These are phyloP conservation scores for Zeugodacus cucurbitae DNA, from an alignment of 1,140 invertebrate genomes.

Conservation along the genomic window DNA sequence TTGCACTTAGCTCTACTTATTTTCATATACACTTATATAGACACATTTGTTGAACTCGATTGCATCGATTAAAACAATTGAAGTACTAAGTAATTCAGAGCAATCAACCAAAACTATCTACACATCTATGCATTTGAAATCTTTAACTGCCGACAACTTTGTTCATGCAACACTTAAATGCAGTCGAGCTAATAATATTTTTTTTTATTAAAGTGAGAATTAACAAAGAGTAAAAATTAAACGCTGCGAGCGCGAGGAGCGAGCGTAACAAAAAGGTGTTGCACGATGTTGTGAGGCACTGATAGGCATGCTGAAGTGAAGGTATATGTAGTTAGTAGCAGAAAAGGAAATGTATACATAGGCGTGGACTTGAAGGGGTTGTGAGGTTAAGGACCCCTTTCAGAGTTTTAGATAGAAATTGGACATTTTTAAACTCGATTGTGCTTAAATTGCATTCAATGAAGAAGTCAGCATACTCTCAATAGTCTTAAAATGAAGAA, in stretches of 20 bases:
- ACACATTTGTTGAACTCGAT: not conserved
- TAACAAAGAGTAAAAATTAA: not conserved
- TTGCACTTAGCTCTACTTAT: too few relatives aligned
- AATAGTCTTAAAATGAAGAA: too few relatives aligned
- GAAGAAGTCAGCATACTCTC: too few relatives aligned
- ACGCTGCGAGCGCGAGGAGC: not conserved
- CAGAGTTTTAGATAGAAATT: not conserved
- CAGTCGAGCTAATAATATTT: slow-evolving; percentile 1
- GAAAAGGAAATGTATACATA: not conserved
- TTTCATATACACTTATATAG: not conserved
- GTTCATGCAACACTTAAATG: slow-evolving; percentile 20
- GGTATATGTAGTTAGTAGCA: not conserved
- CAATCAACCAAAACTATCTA: not conserved
- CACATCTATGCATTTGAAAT: not conserved
- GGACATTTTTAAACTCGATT: too few relatives aligned
- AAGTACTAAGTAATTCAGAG: not conserved
- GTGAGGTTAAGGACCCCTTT: not conserved
- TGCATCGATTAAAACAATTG: not conserved
- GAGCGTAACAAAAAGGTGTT: not conserved
- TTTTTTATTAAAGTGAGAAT: slow-evolving; percentile 5
- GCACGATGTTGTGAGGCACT: not conserved
- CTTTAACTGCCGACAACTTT: not conserved
- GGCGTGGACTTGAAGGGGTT: not conserved
- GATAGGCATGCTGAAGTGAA: not conserved
- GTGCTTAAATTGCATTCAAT: too few relatives aligned